These are phyloP conservation scores for Zosterops pallidus DNA, from an alignment of 2,113 vertebrate species.

Conservation along the genomic window DNA sequence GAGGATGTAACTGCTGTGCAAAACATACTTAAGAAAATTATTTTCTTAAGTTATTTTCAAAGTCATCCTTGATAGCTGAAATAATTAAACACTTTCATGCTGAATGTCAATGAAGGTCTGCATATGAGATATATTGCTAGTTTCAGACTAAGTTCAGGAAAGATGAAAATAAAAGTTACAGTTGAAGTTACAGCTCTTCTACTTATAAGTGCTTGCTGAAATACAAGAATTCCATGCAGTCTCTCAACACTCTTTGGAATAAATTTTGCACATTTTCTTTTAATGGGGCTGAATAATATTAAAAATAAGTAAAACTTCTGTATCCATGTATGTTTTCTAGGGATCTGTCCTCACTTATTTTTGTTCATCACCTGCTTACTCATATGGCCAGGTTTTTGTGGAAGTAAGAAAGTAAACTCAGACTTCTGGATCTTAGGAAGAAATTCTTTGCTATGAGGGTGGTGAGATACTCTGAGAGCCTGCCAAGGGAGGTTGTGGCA, in stretches of 20 bases:
- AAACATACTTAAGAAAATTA: background rate
- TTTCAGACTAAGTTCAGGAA: constrained; percentile 26
- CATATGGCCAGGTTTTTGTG: background rate
- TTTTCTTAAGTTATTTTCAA: constrained; percentile 33
- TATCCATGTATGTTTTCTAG: background rate
- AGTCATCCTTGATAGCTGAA: constrained; percentile 22
- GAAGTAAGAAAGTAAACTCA: background rate
- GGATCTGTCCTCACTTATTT: background rate
- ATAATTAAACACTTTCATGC: constrained; percentile 37
- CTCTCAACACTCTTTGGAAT: background rate
- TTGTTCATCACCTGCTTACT: background rate
- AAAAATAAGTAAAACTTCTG: background rate
- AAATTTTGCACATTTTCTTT: background rate
- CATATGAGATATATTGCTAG: constrained; percentile 23
- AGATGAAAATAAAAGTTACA: background rate
- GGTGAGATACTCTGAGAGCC: background rate
- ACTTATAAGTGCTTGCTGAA: background rate
- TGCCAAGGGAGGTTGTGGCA: background rate
- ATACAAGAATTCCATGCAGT: background rate
- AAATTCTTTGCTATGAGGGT: background rate
- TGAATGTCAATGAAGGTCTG: constrained; percentile 25
- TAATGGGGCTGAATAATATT: background rate
- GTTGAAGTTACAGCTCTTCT: background rate
- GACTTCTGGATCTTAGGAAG: background rate
- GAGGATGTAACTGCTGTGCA: background rate